phyloP scores from a whole-genome alignment of 2,888 invertebrate genomes.

The Nomada ferruginata region DNA sequence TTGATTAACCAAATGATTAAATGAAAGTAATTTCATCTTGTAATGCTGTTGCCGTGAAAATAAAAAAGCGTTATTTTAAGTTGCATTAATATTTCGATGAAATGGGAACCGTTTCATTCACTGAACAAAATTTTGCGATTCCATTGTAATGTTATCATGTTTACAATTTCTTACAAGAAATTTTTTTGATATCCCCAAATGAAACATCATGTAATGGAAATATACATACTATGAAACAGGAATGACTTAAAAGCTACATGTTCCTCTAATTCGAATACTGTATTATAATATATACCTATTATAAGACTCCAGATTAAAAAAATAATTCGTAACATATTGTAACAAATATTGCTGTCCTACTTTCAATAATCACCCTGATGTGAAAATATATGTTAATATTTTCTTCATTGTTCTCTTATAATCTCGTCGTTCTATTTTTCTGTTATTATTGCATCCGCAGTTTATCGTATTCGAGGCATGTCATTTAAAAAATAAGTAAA shows the following conservation, averaged over 20 bases:
- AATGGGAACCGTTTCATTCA: not conserved
- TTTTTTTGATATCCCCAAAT: constrained; percentile 20
- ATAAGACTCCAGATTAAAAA: constrained; percentile 20
- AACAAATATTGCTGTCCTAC: not conserved
- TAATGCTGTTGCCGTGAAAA: not conserved
- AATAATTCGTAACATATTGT: not conserved
- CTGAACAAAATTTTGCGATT: constrained; percentile 8
- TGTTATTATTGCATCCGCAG: not conserved
- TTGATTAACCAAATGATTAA: not conserved
- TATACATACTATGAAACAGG: constrained; percentile 46
- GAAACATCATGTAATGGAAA: constrained; percentile 44
- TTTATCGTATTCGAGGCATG: not conserved
- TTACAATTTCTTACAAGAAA: constrained; percentile 12
- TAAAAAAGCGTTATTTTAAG: not conserved
- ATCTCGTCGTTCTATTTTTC: not conserved
- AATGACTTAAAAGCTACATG: constrained; percentile 45
- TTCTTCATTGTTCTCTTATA: not conserved
- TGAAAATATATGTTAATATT: not conserved
- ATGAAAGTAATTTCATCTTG: not conserved
- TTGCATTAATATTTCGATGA: not conserved
- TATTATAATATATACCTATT: constrained; percentile 15
- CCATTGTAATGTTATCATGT: constrained; percentile 13
- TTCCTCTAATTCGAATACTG: constrained; percentile 26
- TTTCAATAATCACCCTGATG: not conserved
- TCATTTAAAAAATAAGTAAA: not conserved